Evolutionary conservation across 2,113 vertebrate species (phyloP).

Genomic region (Tauraco erythrolophus): DNA sequence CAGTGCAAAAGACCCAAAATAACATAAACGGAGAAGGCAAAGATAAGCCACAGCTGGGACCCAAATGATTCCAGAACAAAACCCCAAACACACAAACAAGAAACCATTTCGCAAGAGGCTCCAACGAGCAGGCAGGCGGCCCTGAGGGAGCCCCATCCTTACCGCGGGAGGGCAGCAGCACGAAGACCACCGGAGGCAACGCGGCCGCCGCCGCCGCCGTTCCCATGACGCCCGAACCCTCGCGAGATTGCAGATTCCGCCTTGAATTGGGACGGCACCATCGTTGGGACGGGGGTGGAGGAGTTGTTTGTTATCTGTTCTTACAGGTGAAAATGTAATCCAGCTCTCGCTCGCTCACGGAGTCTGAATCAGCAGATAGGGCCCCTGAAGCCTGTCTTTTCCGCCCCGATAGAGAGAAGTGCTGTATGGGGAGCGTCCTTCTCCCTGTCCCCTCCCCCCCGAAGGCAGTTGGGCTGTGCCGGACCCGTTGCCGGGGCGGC

Average conservation of each 20-base stretch:
- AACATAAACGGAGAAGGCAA: background rate
- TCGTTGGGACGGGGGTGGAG: rapidly evolving
- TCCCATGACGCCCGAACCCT: background rate
- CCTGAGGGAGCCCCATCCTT: background rate
- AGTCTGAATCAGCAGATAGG: rapidly evolving
- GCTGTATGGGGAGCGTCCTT: background rate
- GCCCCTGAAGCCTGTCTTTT: background rate
- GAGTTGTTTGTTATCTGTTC: rapidly evolving
- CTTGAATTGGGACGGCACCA: rapidly evolving
- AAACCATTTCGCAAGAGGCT: background rate
- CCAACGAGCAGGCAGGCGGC: rapidly evolving
- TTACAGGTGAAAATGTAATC: rapidly evolving
- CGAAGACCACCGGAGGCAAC: rapidly evolving
- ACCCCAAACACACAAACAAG: background rate
- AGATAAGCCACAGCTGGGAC: background rate
- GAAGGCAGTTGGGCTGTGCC: background rate
- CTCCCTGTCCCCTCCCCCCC: no score
- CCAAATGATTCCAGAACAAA: background rate
- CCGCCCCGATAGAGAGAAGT: rapidly evolving
- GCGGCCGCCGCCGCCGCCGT: background rate
- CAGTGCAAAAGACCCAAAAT: background rate
- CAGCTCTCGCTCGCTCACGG: background rate
- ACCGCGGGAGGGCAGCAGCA: background rate
- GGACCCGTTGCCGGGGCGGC: no score
- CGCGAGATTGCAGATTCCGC: rapidly evolving